A percentile compares a stretch with the other conserved stretches of the same genome.
These are phyloP conservation scores for Sphaerophoria taeniata DNA, from an alignment of 2,888 invertebrate species.

Conservation along the genomic window DNA sequence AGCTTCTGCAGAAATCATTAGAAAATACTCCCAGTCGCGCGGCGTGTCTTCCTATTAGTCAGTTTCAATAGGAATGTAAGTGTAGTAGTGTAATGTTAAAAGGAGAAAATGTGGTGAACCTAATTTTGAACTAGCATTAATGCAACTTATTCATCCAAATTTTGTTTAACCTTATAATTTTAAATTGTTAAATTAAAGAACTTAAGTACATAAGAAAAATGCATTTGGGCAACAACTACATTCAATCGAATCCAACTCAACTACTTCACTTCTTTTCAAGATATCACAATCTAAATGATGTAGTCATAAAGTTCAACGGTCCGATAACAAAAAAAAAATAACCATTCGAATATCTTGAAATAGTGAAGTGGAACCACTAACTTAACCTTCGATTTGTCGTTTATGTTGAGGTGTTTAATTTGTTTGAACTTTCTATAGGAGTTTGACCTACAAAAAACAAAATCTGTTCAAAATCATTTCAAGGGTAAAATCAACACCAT, in stretches of 20 bases:
- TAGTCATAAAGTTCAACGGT: slow-evolving; percentile 13
- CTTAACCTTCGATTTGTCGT: slow-evolving; percentile 22
- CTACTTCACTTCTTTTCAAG: background rate
- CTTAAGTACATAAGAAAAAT: background rate
- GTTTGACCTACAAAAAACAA: slow-evolving; percentile 13
- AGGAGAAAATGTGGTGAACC: no score
- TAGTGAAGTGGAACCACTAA: background rate
- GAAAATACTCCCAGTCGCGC: no score
- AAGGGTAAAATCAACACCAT: background rate
- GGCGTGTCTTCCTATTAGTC: no score
- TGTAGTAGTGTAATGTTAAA: no score
- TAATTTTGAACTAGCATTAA: no score
- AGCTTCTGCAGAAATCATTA: no score
- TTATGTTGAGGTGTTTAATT: background rate
- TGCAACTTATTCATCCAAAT: no score
- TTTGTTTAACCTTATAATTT: no score
- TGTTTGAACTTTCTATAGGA: slow-evolving; percentile 19
- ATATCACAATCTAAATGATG: slow-evolving; percentile 3
- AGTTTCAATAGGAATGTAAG: no score
- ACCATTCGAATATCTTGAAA: background rate
- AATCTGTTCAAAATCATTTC: background rate
- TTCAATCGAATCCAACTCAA: background rate
- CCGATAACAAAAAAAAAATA: background rate
- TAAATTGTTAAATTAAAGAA: no score
- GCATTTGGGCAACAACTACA: no score